These are phyloP conservation scores for Gila robusta DNA, from an alignment of 2,797 vertebrate genomes.

Conservation along the genomic window DNA sequence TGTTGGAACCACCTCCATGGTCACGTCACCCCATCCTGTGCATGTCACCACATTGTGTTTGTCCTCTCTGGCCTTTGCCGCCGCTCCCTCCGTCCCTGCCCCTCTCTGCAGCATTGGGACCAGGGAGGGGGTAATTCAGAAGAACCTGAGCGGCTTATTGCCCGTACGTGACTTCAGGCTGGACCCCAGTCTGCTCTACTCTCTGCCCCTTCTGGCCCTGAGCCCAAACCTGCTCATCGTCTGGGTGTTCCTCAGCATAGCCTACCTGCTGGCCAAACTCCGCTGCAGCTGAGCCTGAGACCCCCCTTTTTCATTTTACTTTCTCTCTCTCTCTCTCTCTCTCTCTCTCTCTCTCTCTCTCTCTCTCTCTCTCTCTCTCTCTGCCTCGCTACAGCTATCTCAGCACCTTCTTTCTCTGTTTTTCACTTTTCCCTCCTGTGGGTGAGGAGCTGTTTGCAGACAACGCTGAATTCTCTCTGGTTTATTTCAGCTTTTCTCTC, in stretches of 20 bases:
- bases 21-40: conserved; percentile 51
- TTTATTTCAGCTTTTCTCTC: neutral
- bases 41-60: conserved; percentile 52
- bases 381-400: neutral
- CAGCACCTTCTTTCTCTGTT: neutral
- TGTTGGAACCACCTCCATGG: conserved; percentile 48
- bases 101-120: conserved; percentile 95
- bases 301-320: neutral
- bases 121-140: conserved; percentile 98
- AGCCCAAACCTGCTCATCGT: conserved; percentile 98
- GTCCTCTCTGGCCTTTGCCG: conserved; percentile 51
- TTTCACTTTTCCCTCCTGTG: neutral
- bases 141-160: conserved; percentile 98
- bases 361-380: neutral
- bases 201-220: conserved; percentile 94
- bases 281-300: conserved; percentile 90
- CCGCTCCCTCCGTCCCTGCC: conserved; percentile 71
- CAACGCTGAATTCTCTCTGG: conserved; percentile 4
- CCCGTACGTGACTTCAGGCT: conserved; percentile 95
- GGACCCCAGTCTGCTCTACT: conserved; percentile 98
- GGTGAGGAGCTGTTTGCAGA: conserved; percentile 20
- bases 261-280: conserved; percentile 93
- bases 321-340: neutral
- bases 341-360: too few species aligned
- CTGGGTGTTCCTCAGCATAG: conserved; percentile 97